Base-by-base conservation (phyloP, 1,140 invertebrate species). In the Anagrus nilaparvatae region DNA sequence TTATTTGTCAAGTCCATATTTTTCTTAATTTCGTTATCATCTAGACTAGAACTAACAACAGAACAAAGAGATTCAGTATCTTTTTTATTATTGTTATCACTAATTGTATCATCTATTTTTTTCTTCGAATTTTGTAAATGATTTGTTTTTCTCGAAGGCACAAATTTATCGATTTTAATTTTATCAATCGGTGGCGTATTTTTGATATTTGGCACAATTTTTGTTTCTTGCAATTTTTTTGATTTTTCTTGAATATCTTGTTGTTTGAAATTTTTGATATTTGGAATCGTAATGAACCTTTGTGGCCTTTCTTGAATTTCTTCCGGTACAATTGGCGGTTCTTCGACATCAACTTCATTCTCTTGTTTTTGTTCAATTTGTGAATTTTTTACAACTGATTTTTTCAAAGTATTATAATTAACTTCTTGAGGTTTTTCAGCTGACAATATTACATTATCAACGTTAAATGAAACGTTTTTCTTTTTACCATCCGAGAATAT, bases 391-490 rank as follows among this genome's bases (percentile, higher is more conserved):
- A n/a, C n/a, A n/a, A n/a, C n/a, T n/a, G n/a, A n/a, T n/a, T n/a
- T n/a, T n/a, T n/a, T n/a, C n/a, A n/a, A n/a, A n/a, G n/a, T n/a
- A n/a, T n/a, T n/a, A n/a, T n/a, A n/a, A n/a, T n/a, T 10, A 10
- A 50, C n/a, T 1, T 61, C 58, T 0, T 45, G 48, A 0, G 60
- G 59, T 19, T 69, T 69, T 33, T 67, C 64, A 0, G 66, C 65
- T 0, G 64, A 64, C 14, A 69, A 66, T 40, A 69, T 67, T 0
- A 67, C 52, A 38, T 69, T 69, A 35, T 68, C 63, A 4, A 67
- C 60, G 17, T 63, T 67, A 35, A 69, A 68, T 0, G 66, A 48
- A 0, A 70, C 67, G 34, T 51, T 61, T 40, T 67, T 63, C 19
- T 59, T 59, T 16, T 66, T 69, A 6, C 43, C 43, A 13, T 70